Base-by-base conservation (phyloP, 1,140 invertebrate genomes). In the Arctopsyche grandis region DNA sequence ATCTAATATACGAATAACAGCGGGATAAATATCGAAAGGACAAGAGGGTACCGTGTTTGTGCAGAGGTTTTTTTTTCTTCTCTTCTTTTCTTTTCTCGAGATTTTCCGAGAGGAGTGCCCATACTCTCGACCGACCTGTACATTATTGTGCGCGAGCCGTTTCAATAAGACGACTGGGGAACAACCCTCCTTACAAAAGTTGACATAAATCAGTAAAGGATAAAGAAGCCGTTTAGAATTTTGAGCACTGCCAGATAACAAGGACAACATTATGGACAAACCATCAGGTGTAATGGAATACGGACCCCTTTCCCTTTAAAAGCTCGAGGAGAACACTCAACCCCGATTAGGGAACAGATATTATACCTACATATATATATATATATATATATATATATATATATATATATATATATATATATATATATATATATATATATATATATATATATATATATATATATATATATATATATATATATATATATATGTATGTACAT, bases 161-260 rank as follows among this genome's bases (percentile, higher is more conserved):
- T 81, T 81, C 77, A 79, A 81, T 79, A 70, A 79, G 77, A 73
- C 14, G 70, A 9, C 7, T 22, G 21, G 10, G 22, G 24, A 66
- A 52, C 48, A 52, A 75, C 78, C 74, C 74, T 80, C 69, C 74
- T 80, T 77, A 77, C 77, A 76, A 73, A 79, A 70, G 77, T 79
- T 79, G 66, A 77, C 66, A 81, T 79, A 81, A 77, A 81, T 79
- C 74, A 81, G 66, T 70, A 73, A 77, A 77, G 78, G 52, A 79
- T 79, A 79, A 81, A 81, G 69, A 69, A 58, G 46, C 12, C 79
- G 75, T 70, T 79, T 79, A 79, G 56, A 79, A 79, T 75, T 75
- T 76, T 66, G 74, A 60, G 71, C 29, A 24, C 63, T 22, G 38
- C 56, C n/a, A 74, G 77, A 79, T 79, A 79, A 75, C 71, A 79